Base-by-base conservation (phyloP, 2,888 invertebrate genomes). In the Agrochola lychnidis region DNA sequence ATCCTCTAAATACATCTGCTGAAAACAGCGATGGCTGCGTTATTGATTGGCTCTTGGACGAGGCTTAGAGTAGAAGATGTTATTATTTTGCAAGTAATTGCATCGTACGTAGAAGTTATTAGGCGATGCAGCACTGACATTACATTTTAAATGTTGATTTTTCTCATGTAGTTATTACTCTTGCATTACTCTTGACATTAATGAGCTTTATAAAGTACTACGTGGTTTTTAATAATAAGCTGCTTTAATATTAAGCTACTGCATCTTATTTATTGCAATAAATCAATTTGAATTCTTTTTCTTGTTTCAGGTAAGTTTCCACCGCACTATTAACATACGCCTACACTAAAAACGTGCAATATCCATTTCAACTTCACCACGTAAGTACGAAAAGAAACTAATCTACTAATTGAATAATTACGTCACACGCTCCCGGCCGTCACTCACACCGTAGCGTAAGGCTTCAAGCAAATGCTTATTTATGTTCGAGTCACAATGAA, bases 401-500 rank as follows among this genome's bases (percentile, higher is more conserved):
- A 76, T 73, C 61, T 62, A 70, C 57, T 73, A 66, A 79, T 79
- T 78, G 77, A 70, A 70, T 76, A 67, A 68, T 70, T 77, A 79
- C 70, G 66, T 76, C 62, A 63, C 66, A 62, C 91, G 91, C 91
- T 80, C 1, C 22, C 86, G 82, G 66, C 87, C 74, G 70, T 90
- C 78, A 59, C 90, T 89, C 82, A 88, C 84, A 89, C 90, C 88
- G 73, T n/a, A 79, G 76, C 86, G 89, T 85, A 87, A 89, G 87
- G 88, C 89, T 91, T 89, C 90, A 91, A 90, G 92, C 92, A 94
- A 95, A 95, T 94, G 93, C 95, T 95, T 95, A 95, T 95, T 95
- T 95, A 95, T 94, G 95, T 94, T 93, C 93, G 87, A 93, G 92
- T 92, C 92, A 93, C 95, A 94, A 94, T 94, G 95, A 95, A 95